Conservation (phyloP, 2,797 vertebrate species). For the Psittacula echo region DNA sequence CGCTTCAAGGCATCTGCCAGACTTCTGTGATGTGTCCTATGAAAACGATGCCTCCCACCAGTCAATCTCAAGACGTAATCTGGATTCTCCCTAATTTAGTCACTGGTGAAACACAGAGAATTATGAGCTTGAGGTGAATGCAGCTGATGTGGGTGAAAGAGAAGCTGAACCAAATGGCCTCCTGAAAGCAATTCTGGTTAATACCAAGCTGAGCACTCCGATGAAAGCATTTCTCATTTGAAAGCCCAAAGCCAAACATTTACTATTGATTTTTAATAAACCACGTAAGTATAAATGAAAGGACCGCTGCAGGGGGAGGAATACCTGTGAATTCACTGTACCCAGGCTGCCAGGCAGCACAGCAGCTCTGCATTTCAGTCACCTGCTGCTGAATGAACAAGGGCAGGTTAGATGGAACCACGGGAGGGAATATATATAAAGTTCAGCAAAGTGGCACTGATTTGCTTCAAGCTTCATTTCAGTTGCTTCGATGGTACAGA, state of each 20-base stretch:
- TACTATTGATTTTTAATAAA: not conserved
- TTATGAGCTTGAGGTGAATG: not conserved
- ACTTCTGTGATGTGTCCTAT: not conserved
- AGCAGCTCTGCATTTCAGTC: not conserved
- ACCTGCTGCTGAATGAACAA: slow-evolving; percentile 10
- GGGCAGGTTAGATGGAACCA: not conserved
- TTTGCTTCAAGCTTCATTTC: slow-evolving; percentile 56
- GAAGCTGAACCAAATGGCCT: not conserved
- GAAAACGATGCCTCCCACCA: not conserved
- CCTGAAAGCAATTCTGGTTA: not conserved
- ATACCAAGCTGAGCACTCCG: rapidly evolving
- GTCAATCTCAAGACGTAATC: not conserved
- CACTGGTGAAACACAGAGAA: not conserved
- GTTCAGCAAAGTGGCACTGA: slow-evolving; percentile 57
- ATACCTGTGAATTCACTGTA: not conserved
- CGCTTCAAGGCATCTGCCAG: not conserved
- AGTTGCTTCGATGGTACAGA: not conserved
- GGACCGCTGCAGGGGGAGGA: not conserved
- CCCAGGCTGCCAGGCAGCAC: not conserved
- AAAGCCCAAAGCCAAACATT: not conserved
- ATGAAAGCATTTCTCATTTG: not conserved
- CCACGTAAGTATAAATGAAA: not conserved
- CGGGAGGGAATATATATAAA: not conserved
- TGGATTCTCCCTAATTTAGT: not conserved
- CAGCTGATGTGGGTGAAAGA: not conserved